Evolutionary conservation across 2,113 vertebrate genomes (phyloP), one percentile per base, ranked within the genome.

Genomic region (Engystomops pustulosus): DNA sequence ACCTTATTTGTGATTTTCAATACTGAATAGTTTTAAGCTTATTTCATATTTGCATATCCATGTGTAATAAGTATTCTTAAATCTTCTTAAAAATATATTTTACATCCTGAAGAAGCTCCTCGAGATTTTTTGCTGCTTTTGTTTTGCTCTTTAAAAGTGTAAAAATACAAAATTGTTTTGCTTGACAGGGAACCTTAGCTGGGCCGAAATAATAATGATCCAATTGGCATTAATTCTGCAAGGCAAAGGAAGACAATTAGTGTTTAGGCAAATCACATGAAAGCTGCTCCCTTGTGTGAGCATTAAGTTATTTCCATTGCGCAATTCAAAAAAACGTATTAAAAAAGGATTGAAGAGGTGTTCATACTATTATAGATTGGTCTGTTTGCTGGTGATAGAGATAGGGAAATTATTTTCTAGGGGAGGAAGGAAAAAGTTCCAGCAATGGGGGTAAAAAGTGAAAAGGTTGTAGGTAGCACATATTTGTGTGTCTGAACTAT

Each of bases 201-300:
- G 18, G 74, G 3, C 47, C 30, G 20, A 20, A 76, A 76, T 76
- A 76, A 55, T 14, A 49, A 74, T 74, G 70, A 55, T 76, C 72
- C 72, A 6, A 34, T 53, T 36, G 74, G 74, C 11, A 76, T 76
- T 53, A 76, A 36, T 76, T 76, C 74, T 76, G 74, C 11, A 76
- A 55, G 55, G 47, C 17, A 76, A 45, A 55, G 20, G 23, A 76
- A 36, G 20, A 55, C 53, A 51, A 75, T 75, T 36, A 71, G 41
- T 69, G 69, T 44, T 44, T 45, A 71, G 11, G 7, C n/a, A 45
- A 44, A 44, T 45, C 10, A 71, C 14, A 15, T 18, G 23, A 68
- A 36, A 4, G 30, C 62, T 18, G 27, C 65, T 36, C 32, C 27
- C 25, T 65, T 30, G 8, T 32, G 25, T 9, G 15, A 34, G 32